Conservation (phyloP, 64 coral and sea anemone species). For the Catalaphyllia jardinei region DNA sequence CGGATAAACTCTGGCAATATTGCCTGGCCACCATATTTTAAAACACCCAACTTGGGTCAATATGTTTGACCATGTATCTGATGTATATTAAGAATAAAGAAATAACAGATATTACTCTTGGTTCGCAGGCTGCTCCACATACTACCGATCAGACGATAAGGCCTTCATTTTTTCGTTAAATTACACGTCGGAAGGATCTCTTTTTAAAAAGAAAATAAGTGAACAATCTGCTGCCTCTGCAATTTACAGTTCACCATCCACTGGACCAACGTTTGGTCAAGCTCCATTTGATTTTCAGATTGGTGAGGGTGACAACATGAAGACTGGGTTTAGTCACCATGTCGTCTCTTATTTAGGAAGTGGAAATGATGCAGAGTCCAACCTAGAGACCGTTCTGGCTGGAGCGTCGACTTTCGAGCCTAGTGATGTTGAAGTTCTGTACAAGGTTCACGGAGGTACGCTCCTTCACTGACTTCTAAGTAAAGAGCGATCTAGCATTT, state of each 20-base stretch:
- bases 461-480: neutral
- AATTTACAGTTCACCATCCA: constrained; percentile 1
- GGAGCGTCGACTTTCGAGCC: neutral
- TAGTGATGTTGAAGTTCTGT: constrained; percentile 45
- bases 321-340: neutral
- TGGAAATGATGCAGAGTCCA: neutral
- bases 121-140: constrained; percentile 6
- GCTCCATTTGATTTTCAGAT: constrained; percentile 50
- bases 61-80: too few relatives aligned
- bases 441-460: neutral
- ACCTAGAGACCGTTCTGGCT: constrained; percentile 5
- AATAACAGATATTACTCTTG: neutral
- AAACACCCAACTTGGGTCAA: too few relatives aligned
- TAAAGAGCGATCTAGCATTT: too few relatives aligned
- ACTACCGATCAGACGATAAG: constrained; percentile 32
- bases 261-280: constrained; percentile 39
- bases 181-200: neutral
- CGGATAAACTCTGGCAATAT: too few relatives aligned
- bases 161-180: constrained; percentile 42
- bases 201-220: neutral
- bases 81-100: too few relatives aligned
- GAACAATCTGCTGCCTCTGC: neutral
- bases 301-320: constrained; percentile 35
- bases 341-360: neutral
- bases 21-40: too few relatives aligned